phyloP scores from a whole-genome alignment of 1,140 invertebrate genomes.

The Aphaenogaster ashmeadi region DNA sequence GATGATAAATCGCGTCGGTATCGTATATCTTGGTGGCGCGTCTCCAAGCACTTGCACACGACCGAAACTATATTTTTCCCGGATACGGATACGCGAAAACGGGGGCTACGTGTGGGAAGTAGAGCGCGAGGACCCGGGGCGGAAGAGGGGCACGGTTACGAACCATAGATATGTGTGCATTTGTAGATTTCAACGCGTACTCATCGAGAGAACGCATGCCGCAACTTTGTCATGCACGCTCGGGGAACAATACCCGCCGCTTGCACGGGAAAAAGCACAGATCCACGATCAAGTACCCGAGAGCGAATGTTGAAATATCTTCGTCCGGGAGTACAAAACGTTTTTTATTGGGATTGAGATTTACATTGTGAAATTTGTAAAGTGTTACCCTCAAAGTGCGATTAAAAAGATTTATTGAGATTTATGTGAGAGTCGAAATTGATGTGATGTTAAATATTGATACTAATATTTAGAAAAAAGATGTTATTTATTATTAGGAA shows the following conservation, averaged over 20 bases:
- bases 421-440: not conserved
- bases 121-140: slow-evolving; percentile 2
- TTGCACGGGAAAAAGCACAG: slow-evolving; percentile 27
- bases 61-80: slow-evolving; percentile 62
- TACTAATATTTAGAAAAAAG: not conserved
- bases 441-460: not conserved
- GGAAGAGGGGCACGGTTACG: not conserved
- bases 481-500: not conserved
- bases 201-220: slow-evolving; percentile 56
- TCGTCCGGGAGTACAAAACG: not conserved
- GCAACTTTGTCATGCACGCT: slow-evolving; percentile 61
- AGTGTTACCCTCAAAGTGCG: not conserved
- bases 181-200: slow-evolving; percentile 53
- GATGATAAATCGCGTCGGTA: slow-evolving; percentile 75
- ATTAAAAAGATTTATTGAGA: not conserved
- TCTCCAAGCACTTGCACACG: slow-evolving; percentile 66
- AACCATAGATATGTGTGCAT: slow-evolving; percentile 39
- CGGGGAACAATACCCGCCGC: slow-evolving; percentile 38
- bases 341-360: slow-evolving; percentile 20
- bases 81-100: slow-evolving; percentile 57
- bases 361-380: slow-evolving; percentile 27
- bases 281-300: slow-evolving; percentile 45
- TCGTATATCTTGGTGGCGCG: slow-evolving; percentile 66
- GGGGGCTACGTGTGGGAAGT: slow-evolving; percentile 45
- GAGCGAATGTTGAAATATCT: slow-evolving; percentile 48